phyloP scores from a whole-genome alignment of 2,888 invertebrate species.

The Cylindroiulus punctatus region DNA sequence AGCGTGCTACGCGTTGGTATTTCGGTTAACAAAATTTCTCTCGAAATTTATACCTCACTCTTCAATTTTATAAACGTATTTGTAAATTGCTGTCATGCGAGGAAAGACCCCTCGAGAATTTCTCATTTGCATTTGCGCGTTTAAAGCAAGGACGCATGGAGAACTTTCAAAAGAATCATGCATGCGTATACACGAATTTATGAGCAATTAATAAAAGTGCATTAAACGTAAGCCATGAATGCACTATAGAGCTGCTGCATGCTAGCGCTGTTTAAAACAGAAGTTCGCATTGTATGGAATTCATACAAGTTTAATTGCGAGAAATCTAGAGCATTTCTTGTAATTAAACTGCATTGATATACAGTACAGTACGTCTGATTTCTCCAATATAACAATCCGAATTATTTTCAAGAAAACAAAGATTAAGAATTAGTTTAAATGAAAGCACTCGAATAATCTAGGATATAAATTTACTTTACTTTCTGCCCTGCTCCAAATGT shows the following conservation, averaged over 20 bases:
- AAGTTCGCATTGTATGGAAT: neutral
- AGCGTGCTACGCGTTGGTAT: neutral
- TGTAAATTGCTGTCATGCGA: slow-evolving; percentile 19
- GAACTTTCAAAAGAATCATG: slow-evolving; percentile 1
- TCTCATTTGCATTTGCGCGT: neutral
- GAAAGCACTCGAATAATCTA: no score
- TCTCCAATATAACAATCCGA: no score
- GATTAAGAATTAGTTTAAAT: no score
- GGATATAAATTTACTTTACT: no score
- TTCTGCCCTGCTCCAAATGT: no score
- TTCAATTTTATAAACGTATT: neutral
- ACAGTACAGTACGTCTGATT: no score
- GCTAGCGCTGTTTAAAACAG: neutral
- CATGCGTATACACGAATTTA: slow-evolving; percentile 38
- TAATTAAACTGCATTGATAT: no score
- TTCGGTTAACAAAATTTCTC: neutral
- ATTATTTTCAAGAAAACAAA: no score
- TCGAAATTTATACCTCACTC: neutral
- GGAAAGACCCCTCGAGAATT: neutral
- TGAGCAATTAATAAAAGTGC: slow-evolving; percentile 33
- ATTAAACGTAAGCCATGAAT: neutral
- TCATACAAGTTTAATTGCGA: no score
- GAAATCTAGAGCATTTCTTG: slow-evolving; percentile 10
- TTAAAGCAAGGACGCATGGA: neutral
- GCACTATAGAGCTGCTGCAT: neutral